Evolutionary conservation across 1,140 invertebrate genomes (phyloP), one percentile per base, ranked within the genome.

Genomic region (Anadara kagoshimensis): DNA sequence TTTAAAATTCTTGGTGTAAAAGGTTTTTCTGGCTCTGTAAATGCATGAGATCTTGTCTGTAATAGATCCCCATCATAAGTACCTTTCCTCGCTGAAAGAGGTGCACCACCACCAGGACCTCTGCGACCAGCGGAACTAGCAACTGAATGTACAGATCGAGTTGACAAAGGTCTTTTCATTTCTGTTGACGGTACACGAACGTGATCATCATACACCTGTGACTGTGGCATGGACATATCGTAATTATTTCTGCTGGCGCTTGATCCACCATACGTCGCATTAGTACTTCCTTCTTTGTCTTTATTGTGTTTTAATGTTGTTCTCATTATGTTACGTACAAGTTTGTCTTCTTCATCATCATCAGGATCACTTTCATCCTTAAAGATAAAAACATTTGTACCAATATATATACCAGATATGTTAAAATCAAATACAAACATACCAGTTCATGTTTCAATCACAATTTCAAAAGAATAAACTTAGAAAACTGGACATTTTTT

Each of bases 1-100:
- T 87, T 89, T 16, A 88, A 63, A 18, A 84, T 85, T 64, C 86
- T 70, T 41, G 87, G 87, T 16, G 85, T 87, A 68, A 89, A 89
- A 11, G 86, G 85, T 56, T 86, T 84, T 22, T 83, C 78, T 14
- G 84, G 81, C 26, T 88, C 82, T 20, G 85, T 89, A 64, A 88
- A 89, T 11, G 72, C 73, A 56, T 89, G 82, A 24, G 81, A 59
- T 24, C 81, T 63, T 62, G 83, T 88, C 1, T 88, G 78, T 12
- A 89, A 64, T 4, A 89, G 14, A 73, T 89, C 87, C 11, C 84
- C 86, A 76, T 84, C 75, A 61, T 85, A 82, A 29, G 83, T 83
- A 47, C 73, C 78, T 47, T 56, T 72, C 66, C 78, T 66, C 12
- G 53, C 36, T 18, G 68, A 57, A n/a, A n/a, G 49, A 18, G 57